These are phyloP conservation scores for Leptinotarsa texana DNA, from an alignment of 1,140 invertebrate genomes.

Conservation along the genomic window DNA sequence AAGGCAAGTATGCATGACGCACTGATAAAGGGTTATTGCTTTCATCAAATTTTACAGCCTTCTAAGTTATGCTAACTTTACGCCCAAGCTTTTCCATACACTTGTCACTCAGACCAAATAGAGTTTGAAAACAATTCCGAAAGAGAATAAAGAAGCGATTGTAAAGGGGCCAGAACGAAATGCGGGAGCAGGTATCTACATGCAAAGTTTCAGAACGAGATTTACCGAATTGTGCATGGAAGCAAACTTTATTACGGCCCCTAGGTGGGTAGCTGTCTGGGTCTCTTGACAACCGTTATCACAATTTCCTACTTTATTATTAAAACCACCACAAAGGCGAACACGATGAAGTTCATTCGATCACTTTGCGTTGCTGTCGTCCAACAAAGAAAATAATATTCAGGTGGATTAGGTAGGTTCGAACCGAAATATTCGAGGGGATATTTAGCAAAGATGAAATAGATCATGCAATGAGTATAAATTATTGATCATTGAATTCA, in stretches of 20 bases:
- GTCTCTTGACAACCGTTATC: conserved; percentile 7
- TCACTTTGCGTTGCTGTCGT: background rate
- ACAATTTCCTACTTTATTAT: background rate
- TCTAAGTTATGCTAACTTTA: no score
- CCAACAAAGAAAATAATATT: background rate
- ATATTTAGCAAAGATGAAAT: background rate
- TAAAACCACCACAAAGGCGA: background rate
- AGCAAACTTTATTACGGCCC: conserved; percentile 2
- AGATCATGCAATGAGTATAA: no score
- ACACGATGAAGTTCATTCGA: background rate
- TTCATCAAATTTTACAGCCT: no score
- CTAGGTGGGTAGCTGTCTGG: background rate
- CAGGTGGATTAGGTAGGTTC: background rate
- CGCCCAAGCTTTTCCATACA: no score
- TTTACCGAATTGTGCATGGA: background rate
- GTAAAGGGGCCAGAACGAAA: background rate
- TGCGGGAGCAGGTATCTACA: background rate
- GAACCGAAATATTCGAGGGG: no score
- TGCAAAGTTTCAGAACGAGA: conserved; percentile 2
- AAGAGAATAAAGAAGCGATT: background rate
- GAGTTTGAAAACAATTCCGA: background rate
- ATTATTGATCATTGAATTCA: no score
- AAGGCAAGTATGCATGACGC: no score
- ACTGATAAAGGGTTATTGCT: no score
- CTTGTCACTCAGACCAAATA: no score